phyloP scores from a whole-genome alignment of 2,797 vertebrate genomes.

The Cyclura pinguis region DNA sequence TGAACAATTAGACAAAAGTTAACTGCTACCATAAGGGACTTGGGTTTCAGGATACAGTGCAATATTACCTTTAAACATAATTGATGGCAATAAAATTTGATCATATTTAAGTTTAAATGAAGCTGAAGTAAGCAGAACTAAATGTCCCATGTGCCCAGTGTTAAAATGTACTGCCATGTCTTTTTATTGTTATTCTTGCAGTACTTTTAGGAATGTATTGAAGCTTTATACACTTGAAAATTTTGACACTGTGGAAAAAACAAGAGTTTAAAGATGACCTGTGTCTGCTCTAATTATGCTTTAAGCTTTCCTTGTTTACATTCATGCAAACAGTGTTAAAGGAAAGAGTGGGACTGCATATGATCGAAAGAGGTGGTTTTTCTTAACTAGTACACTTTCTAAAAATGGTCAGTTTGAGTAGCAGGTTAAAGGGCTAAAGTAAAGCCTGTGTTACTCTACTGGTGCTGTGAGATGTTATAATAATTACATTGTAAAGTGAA shows the following conservation, averaged over 20 bases:
- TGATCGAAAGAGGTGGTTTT: conserved; percentile 59
- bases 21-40: conserved; percentile 51
- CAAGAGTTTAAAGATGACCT: conserved; percentile 72
- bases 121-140: conserved; percentile 65
- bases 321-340: conserved; percentile 75
- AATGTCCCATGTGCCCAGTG: conserved; percentile 55
- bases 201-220: conserved; percentile 75
- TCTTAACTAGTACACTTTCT: conserved; percentile 69
- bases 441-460: conserved; percentile 71
- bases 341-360: conserved; percentile 63
- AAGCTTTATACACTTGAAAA: conserved; percentile 77
- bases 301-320: conserved; percentile 80
- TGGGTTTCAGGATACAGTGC: conserved; percentile 48
- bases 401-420: conserved; percentile 64
- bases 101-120: conserved; percentile 53
- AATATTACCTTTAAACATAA: conserved; percentile 54
- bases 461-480: conserved; percentile 77
- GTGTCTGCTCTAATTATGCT: conserved; percentile 77
- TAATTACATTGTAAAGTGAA: conserved; percentile 58
- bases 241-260: conserved; percentile 70
- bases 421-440: conserved; percentile 72
- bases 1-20: conserved; percentile 61
- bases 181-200: conserved; percentile 69
- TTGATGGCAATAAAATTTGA: conserved; percentile 61
- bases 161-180: conserved; percentile 69